phyloP scores from a whole-genome alignment of 2,113 vertebrate genomes.

The Catharus fuscescens region DNA sequence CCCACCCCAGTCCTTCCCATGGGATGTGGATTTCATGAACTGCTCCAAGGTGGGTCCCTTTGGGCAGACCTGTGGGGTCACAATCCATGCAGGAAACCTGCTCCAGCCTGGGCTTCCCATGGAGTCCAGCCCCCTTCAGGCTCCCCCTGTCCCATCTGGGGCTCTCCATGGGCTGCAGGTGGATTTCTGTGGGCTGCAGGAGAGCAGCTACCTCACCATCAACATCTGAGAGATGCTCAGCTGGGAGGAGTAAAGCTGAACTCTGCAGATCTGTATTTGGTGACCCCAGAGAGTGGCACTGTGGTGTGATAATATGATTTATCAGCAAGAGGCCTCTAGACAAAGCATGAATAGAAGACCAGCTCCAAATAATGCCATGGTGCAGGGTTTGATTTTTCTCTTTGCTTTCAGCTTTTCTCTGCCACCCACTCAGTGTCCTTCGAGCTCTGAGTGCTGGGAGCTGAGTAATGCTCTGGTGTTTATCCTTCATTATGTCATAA shows the following conservation, averaged over 20 bases:
- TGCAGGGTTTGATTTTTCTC: not conserved
- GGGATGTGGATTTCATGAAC: not conserved
- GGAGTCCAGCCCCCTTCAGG: not conserved
- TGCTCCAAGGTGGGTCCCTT: fast-evolving
- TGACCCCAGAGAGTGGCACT: not conserved
- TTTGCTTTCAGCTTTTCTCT: constrained; percentile 10
- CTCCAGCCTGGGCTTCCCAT: not conserved
- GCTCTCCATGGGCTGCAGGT: not conserved
- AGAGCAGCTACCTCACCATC: not conserved
- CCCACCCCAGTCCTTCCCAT: not conserved
- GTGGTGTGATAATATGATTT: not conserved
- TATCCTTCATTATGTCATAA: not conserved
- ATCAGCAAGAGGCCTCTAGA: not conserved
- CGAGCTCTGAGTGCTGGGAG: not conserved
- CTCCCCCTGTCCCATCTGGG: not conserved
- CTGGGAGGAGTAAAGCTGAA: not conserved
- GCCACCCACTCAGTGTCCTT: constrained; percentile 48
- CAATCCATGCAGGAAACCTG: not conserved
- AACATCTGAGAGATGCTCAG: not conserved
- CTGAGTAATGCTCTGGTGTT: constrained; percentile 44
- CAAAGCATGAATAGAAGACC: not conserved
- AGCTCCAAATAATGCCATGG: not conserved
- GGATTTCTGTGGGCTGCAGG: not conserved
- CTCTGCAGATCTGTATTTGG: not conserved
- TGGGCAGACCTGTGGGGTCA: not conserved